Evolutionary conservation across 2,888 invertebrate genomes (phyloP).

Genomic region (Eristalis arbustorum): DNA sequence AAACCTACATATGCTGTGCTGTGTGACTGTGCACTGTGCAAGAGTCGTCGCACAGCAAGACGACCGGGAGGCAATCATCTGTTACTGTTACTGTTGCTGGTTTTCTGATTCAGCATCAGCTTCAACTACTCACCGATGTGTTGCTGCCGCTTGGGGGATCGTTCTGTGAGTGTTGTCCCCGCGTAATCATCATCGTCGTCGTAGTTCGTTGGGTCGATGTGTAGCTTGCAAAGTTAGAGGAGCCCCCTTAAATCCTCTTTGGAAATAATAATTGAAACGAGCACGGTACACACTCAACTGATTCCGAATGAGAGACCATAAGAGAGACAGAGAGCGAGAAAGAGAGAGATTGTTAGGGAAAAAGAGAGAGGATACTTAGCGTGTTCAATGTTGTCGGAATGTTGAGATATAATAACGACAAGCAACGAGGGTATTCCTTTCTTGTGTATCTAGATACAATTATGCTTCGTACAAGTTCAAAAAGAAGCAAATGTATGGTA

Average conservation of each 20-base stretch:
- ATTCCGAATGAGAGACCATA: background rate
- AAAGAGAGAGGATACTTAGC: slow-evolving; percentile 41
- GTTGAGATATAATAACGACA: slow-evolving; percentile 53
- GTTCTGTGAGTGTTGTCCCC: slow-evolving; percentile 15
- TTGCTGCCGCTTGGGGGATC: slow-evolving; percentile 32
- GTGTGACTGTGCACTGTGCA: background rate
- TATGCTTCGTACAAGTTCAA: slow-evolving; percentile 30
- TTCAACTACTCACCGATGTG: background rate
- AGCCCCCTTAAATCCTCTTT: slow-evolving; percentile 32
- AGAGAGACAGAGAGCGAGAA: background rate
- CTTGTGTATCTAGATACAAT: slow-evolving; percentile 63
- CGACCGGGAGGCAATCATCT: slow-evolving; percentile 9
- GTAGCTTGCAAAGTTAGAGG: background rate
- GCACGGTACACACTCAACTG: slow-evolving; percentile 8
- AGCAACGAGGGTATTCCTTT: slow-evolving; percentile 29
- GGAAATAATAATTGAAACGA: slow-evolving; percentile 65
- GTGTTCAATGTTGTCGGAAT: slow-evolving; percentile 54
- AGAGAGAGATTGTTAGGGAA: background rate
- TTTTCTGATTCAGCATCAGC: slow-evolving; percentile 1
- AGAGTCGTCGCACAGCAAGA: slow-evolving; percentile 9
- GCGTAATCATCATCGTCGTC: slow-evolving; percentile 1
- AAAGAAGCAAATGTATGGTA: background rate
- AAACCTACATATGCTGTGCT: background rate
- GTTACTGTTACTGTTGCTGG: slow-evolving; percentile 1
- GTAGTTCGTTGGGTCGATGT: background rate